Evolutionary conservation across 37 sponge, comb jelly and placozoan genomes (phyloP).

Genomic region (Oscarella lobularis): DNA sequence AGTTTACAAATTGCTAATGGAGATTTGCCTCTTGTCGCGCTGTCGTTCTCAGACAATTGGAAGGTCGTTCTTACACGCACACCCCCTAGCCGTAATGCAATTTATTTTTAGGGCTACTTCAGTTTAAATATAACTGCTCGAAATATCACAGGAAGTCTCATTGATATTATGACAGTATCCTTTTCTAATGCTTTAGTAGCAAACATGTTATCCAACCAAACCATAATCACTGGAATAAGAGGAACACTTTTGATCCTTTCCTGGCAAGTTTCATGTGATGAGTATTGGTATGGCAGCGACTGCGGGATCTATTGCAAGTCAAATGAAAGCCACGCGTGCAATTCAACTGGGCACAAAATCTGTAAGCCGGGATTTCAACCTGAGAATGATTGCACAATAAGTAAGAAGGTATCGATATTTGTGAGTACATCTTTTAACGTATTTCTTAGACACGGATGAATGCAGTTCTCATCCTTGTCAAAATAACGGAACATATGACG

Average conservation of each 20-base stretch:
- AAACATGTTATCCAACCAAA: neutral
- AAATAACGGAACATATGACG: constrained; percentile 7
- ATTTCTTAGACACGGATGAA: constrained; percentile 13
- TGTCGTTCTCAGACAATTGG: too few species aligned
- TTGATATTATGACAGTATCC: neutral
- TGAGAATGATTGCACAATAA: neutral
- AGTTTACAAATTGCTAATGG: too few species aligned
- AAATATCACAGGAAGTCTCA: neutral
- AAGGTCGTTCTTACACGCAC: too few species aligned
- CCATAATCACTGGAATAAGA: neutral
- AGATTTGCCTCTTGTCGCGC: too few species aligned
- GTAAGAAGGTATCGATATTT: too few species aligned
- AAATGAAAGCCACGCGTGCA: neutral
- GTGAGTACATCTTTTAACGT: neutral
- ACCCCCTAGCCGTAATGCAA: too few species aligned
- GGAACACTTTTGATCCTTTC: neutral
- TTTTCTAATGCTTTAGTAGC: neutral
- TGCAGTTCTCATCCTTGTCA: constrained; percentile 4
- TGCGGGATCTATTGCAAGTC: neutral
- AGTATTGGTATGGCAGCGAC: neutral
- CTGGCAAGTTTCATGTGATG: neutral
- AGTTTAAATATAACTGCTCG: neutral
- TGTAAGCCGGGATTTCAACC: neutral
- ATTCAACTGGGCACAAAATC: neutral
- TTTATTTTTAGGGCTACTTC: too few species aligned